Evolutionary conservation across 2,888 invertebrate genomes (phyloP).

Genomic region (Xylota sylvarum): DNA sequence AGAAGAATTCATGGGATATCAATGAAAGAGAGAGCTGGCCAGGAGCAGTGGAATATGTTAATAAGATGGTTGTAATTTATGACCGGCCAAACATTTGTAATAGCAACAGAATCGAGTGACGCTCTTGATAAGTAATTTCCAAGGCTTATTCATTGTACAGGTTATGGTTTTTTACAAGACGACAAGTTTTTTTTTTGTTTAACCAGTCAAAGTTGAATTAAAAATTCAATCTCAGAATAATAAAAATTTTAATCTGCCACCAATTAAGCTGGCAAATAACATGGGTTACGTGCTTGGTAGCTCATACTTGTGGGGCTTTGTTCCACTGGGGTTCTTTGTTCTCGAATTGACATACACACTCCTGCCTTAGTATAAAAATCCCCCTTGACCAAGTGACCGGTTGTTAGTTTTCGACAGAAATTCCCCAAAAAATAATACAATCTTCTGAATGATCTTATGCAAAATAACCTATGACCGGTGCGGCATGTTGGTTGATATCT

Average conservation of each 20-base stretch:
- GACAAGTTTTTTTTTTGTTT: neutral
- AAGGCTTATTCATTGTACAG: neutral
- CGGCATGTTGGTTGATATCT: neutral
- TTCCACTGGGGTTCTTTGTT: neutral
- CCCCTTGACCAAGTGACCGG: neutral
- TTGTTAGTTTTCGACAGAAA: neutral
- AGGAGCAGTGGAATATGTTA: too few species aligned
- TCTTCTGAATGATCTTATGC: neutral
- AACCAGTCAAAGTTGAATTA: neutral
- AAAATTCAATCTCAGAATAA: neutral
- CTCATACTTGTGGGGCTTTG: neutral
- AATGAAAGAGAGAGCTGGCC: too few species aligned
- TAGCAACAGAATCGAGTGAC: too few species aligned
- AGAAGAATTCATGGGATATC: too few species aligned
- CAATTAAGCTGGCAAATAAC: neutral
- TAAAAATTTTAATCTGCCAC: neutral
- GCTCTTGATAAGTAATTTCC: neutral
- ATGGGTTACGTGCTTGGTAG: neutral
- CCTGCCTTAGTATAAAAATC: neutral
- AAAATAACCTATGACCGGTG: conserved; percentile 24
- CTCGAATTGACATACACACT: neutral
- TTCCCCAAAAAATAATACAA: neutral
- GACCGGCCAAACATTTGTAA: too few species aligned
- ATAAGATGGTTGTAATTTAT: too few species aligned
- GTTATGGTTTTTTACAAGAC: neutral